Conservation (phyloP, 2,888 invertebrate genomes). For the Napeogenes inachia region DNA sequence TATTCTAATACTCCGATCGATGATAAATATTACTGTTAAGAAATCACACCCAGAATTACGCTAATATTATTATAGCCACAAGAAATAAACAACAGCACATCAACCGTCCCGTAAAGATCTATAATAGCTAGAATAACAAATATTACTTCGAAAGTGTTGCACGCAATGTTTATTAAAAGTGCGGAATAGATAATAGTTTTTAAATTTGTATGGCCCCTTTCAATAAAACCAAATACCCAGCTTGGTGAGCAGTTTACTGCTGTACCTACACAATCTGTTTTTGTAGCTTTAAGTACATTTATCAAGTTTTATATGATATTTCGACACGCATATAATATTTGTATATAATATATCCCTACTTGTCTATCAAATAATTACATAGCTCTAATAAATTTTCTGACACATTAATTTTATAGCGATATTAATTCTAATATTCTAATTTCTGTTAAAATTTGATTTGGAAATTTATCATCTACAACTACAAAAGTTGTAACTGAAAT, state of each 20-base stretch:
- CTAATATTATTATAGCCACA: constrained; percentile 22
- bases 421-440: constrained; percentile 25
- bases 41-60: constrained; percentile 15
- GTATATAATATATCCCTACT: constrained; percentile 58
- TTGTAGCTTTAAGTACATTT: constrained; percentile 62
- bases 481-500: constrained; percentile 1
- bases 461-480: constrained; percentile 1
- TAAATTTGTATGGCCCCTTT: constrained; percentile 62
- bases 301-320: constrained; percentile 41
- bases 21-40: constrained; percentile 17
- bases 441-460: background rate
- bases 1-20: constrained; percentile 16
- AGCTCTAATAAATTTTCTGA: constrained; percentile 69
- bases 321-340: constrained; percentile 36
- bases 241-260: constrained; percentile 52
- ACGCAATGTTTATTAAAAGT: constrained; percentile 32
- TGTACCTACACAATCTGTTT: constrained; percentile 35
- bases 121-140: constrained; percentile 27
- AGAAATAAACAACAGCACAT: constrained; percentile 13
- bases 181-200: constrained; percentile 36
- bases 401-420: constrained; percentile 55
- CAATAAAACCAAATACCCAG: constrained; percentile 53
- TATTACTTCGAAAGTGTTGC: constrained; percentile 24
- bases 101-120: constrained; percentile 21
- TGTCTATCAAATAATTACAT: constrained; percentile 59